Conservation (phyloP, 2,888 invertebrate species). For the Trissonchulus sp. region DNA sequence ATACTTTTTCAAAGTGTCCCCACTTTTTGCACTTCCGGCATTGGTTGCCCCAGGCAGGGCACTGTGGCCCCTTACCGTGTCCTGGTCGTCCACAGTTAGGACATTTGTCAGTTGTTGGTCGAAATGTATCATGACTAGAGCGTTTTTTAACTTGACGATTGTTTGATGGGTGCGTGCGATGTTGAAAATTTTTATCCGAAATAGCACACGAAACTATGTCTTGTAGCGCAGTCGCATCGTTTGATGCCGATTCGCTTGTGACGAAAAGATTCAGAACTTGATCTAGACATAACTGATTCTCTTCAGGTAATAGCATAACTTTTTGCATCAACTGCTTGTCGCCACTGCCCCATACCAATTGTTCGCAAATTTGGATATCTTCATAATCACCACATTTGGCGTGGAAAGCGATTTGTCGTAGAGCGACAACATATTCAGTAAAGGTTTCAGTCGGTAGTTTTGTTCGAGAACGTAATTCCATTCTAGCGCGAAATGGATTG, state of each 20-base stretch:
- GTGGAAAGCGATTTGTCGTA: neutral
- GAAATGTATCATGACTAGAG: no score
- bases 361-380: neutral
- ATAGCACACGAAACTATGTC: neutral
- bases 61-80: neutral
- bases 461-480: neutral
- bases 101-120: neutral
- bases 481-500: neutral
- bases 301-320: neutral
- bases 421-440: neutral
- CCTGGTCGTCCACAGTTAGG: neutral
- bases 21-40: neutral
- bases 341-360: neutral
- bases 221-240: neutral
- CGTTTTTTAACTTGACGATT: no score
- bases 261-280: neutral
- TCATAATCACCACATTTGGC: neutral
- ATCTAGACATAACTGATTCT: neutral
- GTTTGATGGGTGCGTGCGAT: neutral
- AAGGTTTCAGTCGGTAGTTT: neutral
- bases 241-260: neutral
- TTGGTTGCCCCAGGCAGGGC: neutral
- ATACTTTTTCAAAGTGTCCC: slow-evolving; percentile 4
- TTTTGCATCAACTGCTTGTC: neutral
- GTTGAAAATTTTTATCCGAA: neutral